Evolutionary conservation across 2,797 vertebrate species (phyloP), one percentile per base, ranked within the genome.

Genomic region (Spheniscus humboldti): DNA sequence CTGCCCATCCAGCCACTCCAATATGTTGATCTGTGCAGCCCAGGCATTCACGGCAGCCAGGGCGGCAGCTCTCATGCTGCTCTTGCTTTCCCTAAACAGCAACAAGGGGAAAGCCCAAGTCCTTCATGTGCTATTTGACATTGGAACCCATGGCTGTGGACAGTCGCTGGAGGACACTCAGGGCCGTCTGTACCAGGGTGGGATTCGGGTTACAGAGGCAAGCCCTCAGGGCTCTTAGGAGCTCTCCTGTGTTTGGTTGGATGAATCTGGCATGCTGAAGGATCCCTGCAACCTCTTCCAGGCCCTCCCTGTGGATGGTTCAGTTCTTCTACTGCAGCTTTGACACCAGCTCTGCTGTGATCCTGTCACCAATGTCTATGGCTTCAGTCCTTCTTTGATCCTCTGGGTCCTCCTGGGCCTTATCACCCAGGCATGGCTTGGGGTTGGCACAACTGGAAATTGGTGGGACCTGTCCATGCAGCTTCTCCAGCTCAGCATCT

Each of bases 261-360:
- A 99, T 98, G 95, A 99, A 98, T 74, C 98, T 99, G 67, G 99
- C 98, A 48, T 99, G 98, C 8, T 98, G 98, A 94, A 99, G 98
- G 75, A 99, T 97, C 37, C 97, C 97, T 3, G 97, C 90, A 10
- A 98, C 96, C 97, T 99, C 99, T 59, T 99, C 99, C 77, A 99
- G 97, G 24, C 99, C 99, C 95, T 99, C 99, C 96, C 99, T 99
- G 72, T 99, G 98, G 87, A 99, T 98, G 92, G 99, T 99, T 99
- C 99, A 99, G 97, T 99, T 99, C 96, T 99, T 99, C 82, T 99
- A 99, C 33, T 92, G 97, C 50, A 99, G 98, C 96, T 99, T 99
- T 39, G 98, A 97, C 86, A 99, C 97, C 91, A 99, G 97, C 25
- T 99, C 98, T 5, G 97, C 98, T 9, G 98, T 98, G 92, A 99